Evolutionary conservation across 1,140 invertebrate species (phyloP).

Genomic region (Eumeta japonica): DNA sequence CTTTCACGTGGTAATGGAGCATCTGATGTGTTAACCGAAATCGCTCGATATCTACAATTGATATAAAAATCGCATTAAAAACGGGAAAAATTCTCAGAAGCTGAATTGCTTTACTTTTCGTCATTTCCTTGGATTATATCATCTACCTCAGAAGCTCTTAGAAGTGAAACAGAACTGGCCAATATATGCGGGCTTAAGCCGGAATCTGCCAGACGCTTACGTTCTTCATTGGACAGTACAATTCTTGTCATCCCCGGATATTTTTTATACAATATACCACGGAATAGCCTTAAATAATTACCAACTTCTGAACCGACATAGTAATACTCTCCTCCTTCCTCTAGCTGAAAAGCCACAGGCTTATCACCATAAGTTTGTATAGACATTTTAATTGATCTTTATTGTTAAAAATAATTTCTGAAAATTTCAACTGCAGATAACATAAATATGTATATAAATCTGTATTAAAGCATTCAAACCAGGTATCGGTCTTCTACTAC

Average conservation of each 20-base stretch:
- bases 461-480: no score
- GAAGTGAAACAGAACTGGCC: conserved; percentile 91
- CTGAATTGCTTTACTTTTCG: conserved; percentile 74
- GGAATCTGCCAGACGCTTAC: conserved; percentile 89
- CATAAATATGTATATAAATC: no score
- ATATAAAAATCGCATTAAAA: background rate
- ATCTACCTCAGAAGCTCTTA: conserved; percentile 93
- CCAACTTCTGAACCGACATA: conserved; percentile 98
- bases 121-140: conserved; percentile 98
- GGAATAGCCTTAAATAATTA: conserved; percentile 93
- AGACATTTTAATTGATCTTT: conserved; percentile 63
- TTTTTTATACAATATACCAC: conserved; percentile 96
- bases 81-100: background rate
- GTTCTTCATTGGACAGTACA: conserved; percentile 93
- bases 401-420: no score
- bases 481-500: no score
- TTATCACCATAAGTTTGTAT: conserved; percentile 94
- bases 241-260: conserved; percentile 96
- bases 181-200: conserved; percentile 91
- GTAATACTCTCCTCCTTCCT: conserved; percentile 96
- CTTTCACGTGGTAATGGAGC: conserved; percentile 78
- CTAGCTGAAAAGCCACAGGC: conserved; percentile 94
- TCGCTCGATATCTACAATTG: conserved; percentile 78
- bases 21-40: conserved; percentile 83
- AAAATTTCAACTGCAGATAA: no score